Base-by-base conservation (phyloP, 2,888 invertebrate species). In the Epistrophella euchroma region DNA sequence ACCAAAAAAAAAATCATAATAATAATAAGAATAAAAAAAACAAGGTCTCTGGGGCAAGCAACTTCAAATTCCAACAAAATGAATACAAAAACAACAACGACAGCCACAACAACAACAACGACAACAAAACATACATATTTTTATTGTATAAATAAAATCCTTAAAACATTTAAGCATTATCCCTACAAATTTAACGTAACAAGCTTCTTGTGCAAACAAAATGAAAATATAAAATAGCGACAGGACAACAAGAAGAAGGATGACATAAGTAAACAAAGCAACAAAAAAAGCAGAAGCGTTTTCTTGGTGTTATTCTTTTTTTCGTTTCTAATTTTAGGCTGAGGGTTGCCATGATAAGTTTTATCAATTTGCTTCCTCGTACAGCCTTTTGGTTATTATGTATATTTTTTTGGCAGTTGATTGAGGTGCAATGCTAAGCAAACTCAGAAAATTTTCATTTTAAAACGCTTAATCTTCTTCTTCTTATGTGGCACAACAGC, bases 131-230 rank as follows among this genome's bases (percentile, higher is more conserved):
- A 52, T 68, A 22, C 13, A 37, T 37, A 50, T 68, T 47, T 52
- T 52, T 37, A 37, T 37, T 66, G 66, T 66, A 50, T 55, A 45
- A 70, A 64, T 47, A 66, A 82, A 82, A 86, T 82, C 82, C 82
- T 86, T 76, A 81, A 73, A 85, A 85, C 77, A 78, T 78, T 82
- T 77, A 86, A 81, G 82, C 78, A 82, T 82, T 86, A 86, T 86
- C 78, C 82, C 74, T 74, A 82, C 74, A 86, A 60, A 78, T 74
- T 86, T 82, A 82, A 86, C 82, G 77, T 86, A 86, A 86, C 86
- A 86, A 86, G 86, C 85, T 85, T 56, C 73, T 81, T 62, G 64
- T 64, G 52, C 66, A 86, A 73, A 82, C 77, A 78, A 58, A 74
- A 58, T 66, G 82, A 25, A 80, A 78, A 58, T 71, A 58, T 66